Percentiles rank a stretch among this genome's conserved stretches.
Evolutionary conservation across 2,888 invertebrate genomes (phyloP).

Genomic region (Nemoura dubitans): DNA sequence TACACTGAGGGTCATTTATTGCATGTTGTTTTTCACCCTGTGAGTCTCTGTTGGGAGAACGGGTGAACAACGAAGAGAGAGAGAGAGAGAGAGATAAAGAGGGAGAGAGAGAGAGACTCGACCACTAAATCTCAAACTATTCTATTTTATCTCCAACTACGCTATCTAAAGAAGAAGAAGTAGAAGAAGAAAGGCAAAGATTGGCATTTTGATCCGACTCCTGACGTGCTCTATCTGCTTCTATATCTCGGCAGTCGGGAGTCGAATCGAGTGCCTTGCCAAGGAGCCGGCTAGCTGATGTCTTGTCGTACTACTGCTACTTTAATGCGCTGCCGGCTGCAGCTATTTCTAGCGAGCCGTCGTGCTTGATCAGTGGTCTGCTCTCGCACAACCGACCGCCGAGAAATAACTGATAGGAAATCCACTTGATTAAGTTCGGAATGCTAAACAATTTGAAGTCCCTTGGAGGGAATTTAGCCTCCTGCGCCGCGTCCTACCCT

Average conservation of each 20-base stretch:
- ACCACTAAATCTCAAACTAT: slow-evolving; percentile 12
- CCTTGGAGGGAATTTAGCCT: background rate
- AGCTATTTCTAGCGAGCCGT: too few species aligned
- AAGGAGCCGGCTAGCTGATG: too few species aligned
- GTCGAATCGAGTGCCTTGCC: too few species aligned
- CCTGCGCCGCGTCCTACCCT: background rate
- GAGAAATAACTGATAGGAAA: background rate
- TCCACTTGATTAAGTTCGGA: background rate
- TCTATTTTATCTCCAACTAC: background rate
- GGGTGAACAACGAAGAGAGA: background rate
- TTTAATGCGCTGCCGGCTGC: too few species aligned
- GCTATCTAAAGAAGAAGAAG: background rate
- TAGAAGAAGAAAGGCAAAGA: background rate
- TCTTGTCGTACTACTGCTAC: too few species aligned
- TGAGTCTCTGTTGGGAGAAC: background rate
- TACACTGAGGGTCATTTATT: background rate
- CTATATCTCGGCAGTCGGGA: background rate
- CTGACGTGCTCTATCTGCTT: background rate
- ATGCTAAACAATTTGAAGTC: background rate
- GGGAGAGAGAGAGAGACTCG: background rate
- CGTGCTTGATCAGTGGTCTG: too few species aligned
- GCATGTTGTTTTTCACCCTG: background rate
- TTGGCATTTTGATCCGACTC: background rate
- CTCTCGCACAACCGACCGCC: background rate
- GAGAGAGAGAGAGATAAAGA: background rate